Conservation (phyloP, 2,797 vertebrate species). For the Discoglossus pictus region DNA sequence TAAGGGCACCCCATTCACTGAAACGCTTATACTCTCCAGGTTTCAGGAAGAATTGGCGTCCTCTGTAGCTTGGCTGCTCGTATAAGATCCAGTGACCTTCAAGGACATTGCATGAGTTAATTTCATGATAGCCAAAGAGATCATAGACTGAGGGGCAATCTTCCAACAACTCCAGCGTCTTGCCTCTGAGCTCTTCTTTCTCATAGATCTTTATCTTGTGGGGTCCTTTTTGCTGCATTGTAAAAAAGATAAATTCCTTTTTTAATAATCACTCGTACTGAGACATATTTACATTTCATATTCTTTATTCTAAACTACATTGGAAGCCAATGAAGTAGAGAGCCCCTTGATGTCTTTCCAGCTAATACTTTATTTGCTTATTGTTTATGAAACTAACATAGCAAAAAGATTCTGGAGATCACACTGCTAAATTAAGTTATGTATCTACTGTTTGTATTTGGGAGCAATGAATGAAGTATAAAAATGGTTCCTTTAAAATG, state of each 20-base stretch:
- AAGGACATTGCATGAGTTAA: slow-evolving; percentile 54
- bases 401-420: too few relatives aligned
- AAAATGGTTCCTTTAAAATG: too few relatives aligned
- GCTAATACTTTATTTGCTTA: too few relatives aligned
- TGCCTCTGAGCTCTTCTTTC: slow-evolving; percentile 57
- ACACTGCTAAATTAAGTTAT: too few relatives aligned
- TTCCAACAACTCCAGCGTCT: slow-evolving; percentile 53
- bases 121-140: slow-evolving; percentile 54
- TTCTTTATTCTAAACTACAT: too few relatives aligned
- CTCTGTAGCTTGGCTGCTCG: slow-evolving; percentile 55
- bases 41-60: slow-evolving; percentile 55
- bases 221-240: slow-evolving; percentile 37
- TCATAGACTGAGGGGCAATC: slow-evolving; percentile 59
- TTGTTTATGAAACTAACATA: too few relatives aligned
- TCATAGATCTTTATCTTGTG: slow-evolving; percentile 55
- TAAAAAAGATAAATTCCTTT: neutral
- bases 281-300: too few relatives aligned
- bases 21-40: slow-evolving; percentile 50
- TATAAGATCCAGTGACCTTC: slow-evolving; percentile 59
- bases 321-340: too few relatives aligned
- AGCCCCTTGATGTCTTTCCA: too few relatives aligned
- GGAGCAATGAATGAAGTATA: too few relatives aligned
- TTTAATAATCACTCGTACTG: too few relatives aligned
- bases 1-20: slow-evolving; percentile 48
- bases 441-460: too few relatives aligned